phyloP scores from a whole-genome alignment of 2,113 vertebrate species.

The Leptosomus discolor region DNA sequence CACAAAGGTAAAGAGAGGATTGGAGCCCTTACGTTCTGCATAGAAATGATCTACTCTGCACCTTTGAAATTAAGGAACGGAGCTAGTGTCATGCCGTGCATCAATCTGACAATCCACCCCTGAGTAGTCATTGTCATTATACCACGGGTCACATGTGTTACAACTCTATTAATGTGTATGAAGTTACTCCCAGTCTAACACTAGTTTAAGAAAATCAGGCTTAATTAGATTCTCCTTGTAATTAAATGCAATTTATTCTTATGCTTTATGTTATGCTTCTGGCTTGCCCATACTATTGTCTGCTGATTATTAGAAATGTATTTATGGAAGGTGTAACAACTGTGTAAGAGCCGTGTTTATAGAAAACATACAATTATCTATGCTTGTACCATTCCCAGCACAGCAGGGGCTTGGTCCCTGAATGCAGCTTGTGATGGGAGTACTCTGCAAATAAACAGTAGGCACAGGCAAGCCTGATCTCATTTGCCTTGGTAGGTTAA shows the following conservation, averaged over 20 bases:
- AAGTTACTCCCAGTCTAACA: conserved; percentile 41
- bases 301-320: conserved; percentile 44
- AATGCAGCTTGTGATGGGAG: not conserved
- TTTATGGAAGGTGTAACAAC: conserved; percentile 52
- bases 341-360: conserved; percentile 22
- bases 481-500: not conserved
- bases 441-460: not conserved
- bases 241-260: conserved; percentile 66
- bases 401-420: conserved; percentile 43
- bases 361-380: conserved; percentile 31
- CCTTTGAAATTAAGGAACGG: conserved; percentile 37
- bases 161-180: conserved; percentile 61
- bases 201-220: conserved; percentile 42
- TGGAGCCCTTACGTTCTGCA: not conserved
- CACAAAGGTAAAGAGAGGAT: not conserved
- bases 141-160: conserved; percentile 29
- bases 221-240: conserved; percentile 63
- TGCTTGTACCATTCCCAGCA: not conserved
- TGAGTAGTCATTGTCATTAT: conserved; percentile 54
- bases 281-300: conserved; percentile 31
- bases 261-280: conserved; percentile 40
- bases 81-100: conserved; percentile 12
- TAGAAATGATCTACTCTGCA: not conserved
- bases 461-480: not conserved
- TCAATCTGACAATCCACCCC: conserved; percentile 50